Evolutionary conservation across 2,888 invertebrate genomes (phyloP), one percentile per base, ranked within the genome.

Genomic region (Pilophorus perplexus): DNA sequence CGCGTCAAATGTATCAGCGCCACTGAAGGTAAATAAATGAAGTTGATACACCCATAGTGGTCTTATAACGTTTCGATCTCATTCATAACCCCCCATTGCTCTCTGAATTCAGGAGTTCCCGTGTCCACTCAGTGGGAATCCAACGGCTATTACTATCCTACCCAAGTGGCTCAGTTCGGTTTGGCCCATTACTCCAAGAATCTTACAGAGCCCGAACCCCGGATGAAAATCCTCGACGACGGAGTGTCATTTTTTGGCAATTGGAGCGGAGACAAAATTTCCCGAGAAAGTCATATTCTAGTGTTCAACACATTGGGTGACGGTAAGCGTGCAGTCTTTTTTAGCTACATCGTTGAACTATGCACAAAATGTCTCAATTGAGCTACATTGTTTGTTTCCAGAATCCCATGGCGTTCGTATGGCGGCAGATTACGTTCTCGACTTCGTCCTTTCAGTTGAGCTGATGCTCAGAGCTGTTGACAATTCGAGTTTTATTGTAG

Each of bases 141-240:
- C 33, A 85, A 86, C 70, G 98, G 98, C 0, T 97, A 98, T 78
- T 94, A 88, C 78, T 99, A 99, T 79, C 96, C 98, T 0, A 98
- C 96, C 1, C 98, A 99, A 80, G 96, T 99, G 71, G 96, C 98
- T 4, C 99, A 99, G 78, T 99, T 93, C 77, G 99, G 94, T 0
- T 79, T 99, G 66, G 93, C 96, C 8, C 99, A 99, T 79, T 99
- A 94, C 78, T 95, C 94, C 78, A 96, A 97, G 78, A 90, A 93
- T 77, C 79, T 96, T 12, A 90, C 89, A 0, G 93, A 93, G 74
- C 86, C 88, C 0, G 87, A 89, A 72, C 91, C 93, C 0, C 82
- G 87, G 52, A 80, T 85, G 69, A 84, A 84, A 73, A 76, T 84
- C 1, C 77, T 93, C 6, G 93, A 93, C 73, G 89, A 93, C 75